A percentile compares a stretch with the other conserved stretches of the same genome.
These are phyloP conservation scores for Fragum sueziense DNA, from an alignment of 2,888 invertebrate genomes.

Conservation along the genomic window DNA sequence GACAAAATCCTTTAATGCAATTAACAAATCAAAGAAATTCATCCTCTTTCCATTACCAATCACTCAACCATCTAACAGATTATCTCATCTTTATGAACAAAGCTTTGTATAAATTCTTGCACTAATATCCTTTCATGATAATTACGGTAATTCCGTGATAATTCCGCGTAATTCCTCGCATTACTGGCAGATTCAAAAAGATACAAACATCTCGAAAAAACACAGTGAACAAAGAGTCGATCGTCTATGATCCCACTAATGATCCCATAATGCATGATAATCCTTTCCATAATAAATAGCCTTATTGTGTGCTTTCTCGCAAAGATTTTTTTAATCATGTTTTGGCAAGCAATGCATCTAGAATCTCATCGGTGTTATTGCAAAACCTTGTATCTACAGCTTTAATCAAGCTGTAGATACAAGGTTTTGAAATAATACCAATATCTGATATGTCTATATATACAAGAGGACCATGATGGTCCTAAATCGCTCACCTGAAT, in stretches of 20 bases:
- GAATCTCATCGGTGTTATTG: too few species aligned
- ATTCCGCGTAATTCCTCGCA: background rate
- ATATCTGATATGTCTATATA: too few species aligned
- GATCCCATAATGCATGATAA: conserved; percentile 1
- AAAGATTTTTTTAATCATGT: background rate
- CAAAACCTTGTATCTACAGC: too few species aligned
- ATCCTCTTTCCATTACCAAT: background rate
- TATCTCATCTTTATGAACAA: background rate
- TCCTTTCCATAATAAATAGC: background rate
- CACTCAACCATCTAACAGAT: background rate
- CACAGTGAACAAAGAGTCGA: background rate
- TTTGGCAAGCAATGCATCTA: background rate
- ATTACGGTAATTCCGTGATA: background rate
- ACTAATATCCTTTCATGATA: conserved; percentile 12
- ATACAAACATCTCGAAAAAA: background rate
- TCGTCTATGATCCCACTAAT: background rate
- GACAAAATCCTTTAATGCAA: background rate
- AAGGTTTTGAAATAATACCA: too few species aligned
- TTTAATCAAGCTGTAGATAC: too few species aligned
- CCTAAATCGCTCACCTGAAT: too few species aligned
- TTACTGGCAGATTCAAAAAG: background rate
- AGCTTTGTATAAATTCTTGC: conserved; percentile 3
- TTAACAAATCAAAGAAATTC: background rate
- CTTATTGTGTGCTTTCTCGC: background rate
- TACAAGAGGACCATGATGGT: background rate